Evolutionary conservation across 2,113 vertebrate species (phyloP).

Genomic region (cat (Felis catus)): F.catus_Fca126_mat1.0 CM031417.1:43796001-43796500

Average conservation of each 20-base stretch:
- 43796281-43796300: neutral
- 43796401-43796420: neutral
- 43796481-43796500: neutral
- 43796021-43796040: slow-evolving; percentile 25
- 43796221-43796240: slow-evolving; percentile 23
- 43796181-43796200: slow-evolving; percentile 58
- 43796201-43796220: slow-evolving; percentile 56
- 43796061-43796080: slow-evolving; percentile 38
- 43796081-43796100: slow-evolving; percentile 61
- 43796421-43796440: neutral
- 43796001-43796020: slow-evolving; percentile 55
- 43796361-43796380: neutral
- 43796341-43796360: neutral
- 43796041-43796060: slow-evolving; percentile 57
- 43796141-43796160: slow-evolving; percentile 26
- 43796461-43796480: neutral
- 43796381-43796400: neutral
- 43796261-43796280: neutral
- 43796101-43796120: slow-evolving; percentile 21
- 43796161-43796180: slow-evolving; percentile 54
- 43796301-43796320: slow-evolving; percentile 20
- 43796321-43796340: neutral
- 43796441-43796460: neutral
- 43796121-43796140: neutral
- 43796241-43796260: neutral